Evolutionary conservation across 1,140 invertebrate genomes (phyloP).

Genomic region (Adoxophyes honmai): DNA sequence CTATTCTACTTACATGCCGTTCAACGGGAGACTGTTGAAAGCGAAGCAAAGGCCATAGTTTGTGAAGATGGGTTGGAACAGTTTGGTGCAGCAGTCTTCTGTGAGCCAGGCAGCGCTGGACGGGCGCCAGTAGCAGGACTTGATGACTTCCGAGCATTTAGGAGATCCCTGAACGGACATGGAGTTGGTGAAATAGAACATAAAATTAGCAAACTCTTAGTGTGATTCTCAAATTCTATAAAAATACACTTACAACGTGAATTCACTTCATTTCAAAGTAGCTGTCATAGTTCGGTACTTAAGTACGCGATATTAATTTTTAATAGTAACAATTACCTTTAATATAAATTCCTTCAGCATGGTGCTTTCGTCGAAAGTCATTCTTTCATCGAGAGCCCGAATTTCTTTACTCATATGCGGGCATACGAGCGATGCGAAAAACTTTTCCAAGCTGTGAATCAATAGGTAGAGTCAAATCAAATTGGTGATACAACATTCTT

Average conservation of each 20-base stretch:
- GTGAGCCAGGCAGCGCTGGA: constrained; percentile 30
- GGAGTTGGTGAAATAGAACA: no score
- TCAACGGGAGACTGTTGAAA: constrained; percentile 63
- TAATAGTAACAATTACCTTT: constrained; percentile 33
- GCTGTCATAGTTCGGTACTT: no score
- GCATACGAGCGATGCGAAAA: constrained; percentile 64
- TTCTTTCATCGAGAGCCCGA: constrained; percentile 25
- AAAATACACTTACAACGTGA: no score
- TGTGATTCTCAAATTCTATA: no score
- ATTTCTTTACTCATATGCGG: constrained; percentile 46
- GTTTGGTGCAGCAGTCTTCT: constrained; percentile 54
- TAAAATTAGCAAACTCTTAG: no score
- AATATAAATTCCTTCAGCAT: constrained; percentile 45
- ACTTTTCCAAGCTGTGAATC: constrained; percentile 43
- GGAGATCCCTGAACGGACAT: constrained; percentile 61
- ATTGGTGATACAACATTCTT: no score
- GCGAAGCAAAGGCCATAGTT: constrained; percentile 67
- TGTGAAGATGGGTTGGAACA: constrained; percentile 62
- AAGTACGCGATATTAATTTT: no score
- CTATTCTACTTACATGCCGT: constrained; percentile 48
- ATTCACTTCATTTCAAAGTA: no score
- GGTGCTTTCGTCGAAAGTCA: constrained; percentile 33
- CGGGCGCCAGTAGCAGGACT: constrained; percentile 53
- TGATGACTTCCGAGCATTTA: constrained; percentile 55
- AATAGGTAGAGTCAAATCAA: no score